Conservation (phyloP, 2,888 invertebrate species). For the Chrysina gloriosa region DNA sequence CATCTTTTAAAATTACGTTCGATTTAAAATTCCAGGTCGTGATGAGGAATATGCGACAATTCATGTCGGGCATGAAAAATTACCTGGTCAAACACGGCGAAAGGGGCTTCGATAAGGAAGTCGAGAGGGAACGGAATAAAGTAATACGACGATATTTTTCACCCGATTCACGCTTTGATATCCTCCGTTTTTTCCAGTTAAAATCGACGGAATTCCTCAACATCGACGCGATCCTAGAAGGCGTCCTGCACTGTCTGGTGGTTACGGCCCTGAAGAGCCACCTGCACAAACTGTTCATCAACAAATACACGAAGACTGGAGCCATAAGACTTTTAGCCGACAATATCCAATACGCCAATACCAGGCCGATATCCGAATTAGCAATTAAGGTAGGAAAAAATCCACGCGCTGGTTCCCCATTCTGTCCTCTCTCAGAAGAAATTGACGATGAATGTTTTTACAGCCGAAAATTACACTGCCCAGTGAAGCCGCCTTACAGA, state of each 20-base stretch:
- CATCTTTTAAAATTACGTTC: not conserved
- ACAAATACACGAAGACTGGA: conserved; percentile 83
- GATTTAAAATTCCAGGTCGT: conserved; percentile 69
- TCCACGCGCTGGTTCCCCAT: not conserved
- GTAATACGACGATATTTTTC: conserved; percentile 63
- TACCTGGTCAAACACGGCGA: conserved; percentile 97
- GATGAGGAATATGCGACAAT: conserved; percentile 93
- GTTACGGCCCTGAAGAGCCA: conserved; percentile 87
- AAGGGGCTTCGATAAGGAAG: conserved; percentile 89
- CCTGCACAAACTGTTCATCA: conserved; percentile 86
- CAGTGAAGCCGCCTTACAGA: conserved; percentile 77
- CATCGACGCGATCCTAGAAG: conserved; percentile 94
- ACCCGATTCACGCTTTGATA: too few relatives aligned
- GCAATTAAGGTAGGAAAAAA: conserved; percentile 71
- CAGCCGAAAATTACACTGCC: conserved; percentile 82
- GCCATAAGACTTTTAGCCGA: conserved; percentile 80
- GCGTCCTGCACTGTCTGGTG: conserved; percentile 92
- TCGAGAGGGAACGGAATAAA: conserved; percentile 86
- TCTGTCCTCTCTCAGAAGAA: not conserved
- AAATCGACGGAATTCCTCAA: conserved; percentile 93
- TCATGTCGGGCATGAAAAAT: conserved; percentile 99
- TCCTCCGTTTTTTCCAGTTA: conserved; percentile 70
- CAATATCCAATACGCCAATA: conserved; percentile 76
- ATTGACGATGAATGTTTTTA: conserved; percentile 48
- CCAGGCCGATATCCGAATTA: conserved; percentile 75